Conservation (phyloP, 2,888 invertebrate species). For the Nebria brevicollis region DNA sequence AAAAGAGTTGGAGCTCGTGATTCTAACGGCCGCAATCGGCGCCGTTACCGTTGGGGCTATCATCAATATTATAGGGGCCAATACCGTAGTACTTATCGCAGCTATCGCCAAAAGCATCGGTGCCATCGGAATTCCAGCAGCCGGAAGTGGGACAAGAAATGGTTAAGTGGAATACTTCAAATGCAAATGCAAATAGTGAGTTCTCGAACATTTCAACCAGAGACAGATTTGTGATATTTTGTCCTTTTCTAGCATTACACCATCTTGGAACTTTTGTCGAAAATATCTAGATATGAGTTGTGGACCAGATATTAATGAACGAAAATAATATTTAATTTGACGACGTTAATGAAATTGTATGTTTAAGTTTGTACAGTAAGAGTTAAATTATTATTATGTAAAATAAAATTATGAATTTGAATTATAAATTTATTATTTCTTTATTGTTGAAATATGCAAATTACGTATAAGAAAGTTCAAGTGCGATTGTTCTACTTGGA, state of each 20-base stretch:
- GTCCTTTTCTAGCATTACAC: not conserved
- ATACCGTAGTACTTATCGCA: not conserved
- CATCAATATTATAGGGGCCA: not conserved
- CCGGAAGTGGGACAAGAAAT: not conserved
- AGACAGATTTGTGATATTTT: not conserved
- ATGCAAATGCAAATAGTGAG: not conserved
- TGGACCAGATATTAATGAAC: not conserved
- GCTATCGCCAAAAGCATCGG: not conserved
- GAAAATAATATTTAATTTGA: no score
- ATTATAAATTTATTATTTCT: no score
- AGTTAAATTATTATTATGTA: no score
- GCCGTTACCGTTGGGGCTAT: not conserved
- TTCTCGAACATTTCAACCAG: no score
- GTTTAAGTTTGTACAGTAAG: no score
- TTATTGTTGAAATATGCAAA: no score
- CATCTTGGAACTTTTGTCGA: not conserved
- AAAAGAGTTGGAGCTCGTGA: not conserved
- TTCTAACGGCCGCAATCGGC: not conserved
- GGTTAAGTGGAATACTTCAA: not conserved
- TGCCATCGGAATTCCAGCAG: not conserved
- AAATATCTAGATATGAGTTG: not conserved
- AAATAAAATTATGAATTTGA: no score
- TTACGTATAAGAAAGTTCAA: no score
- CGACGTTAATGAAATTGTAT: no score
- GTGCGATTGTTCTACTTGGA: no score